phyloP scores from a whole-genome alignment of 2,888 invertebrate species.

The Desoria tigrina region DNA sequence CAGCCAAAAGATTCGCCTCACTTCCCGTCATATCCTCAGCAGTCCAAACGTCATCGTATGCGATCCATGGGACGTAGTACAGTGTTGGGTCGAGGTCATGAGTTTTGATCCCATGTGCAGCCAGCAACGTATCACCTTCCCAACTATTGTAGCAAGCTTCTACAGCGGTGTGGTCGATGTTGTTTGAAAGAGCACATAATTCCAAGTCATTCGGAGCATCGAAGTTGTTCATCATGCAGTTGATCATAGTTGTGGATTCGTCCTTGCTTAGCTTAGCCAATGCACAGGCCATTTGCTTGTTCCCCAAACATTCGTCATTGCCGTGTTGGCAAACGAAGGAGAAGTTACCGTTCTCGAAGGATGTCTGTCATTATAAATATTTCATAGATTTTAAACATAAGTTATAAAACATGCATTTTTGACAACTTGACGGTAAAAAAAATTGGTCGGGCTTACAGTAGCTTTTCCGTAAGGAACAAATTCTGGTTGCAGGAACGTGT shows the following conservation, averaged over 20 bases:
- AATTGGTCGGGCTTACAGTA: constrained; percentile 24
- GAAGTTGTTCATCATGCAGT: constrained; percentile 53
- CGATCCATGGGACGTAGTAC: constrained; percentile 55
- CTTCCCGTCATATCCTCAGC: constrained; percentile 38
- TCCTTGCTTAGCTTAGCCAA: constrained; percentile 47
- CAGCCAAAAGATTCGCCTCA: constrained; percentile 39
- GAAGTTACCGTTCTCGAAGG: constrained; percentile 35
- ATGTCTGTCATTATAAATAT: constrained; percentile 23
- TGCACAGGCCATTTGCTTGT: constrained; percentile 54
- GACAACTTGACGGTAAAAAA: neutral
- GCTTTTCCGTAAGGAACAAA: constrained; percentile 44
- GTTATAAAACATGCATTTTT: neutral
- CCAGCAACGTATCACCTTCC: constrained; percentile 51
- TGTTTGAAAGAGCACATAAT: constrained; percentile 50
- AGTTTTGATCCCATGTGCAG: constrained; percentile 47
- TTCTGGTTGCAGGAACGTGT: constrained; percentile 30
- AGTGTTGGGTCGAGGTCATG: constrained; percentile 53
- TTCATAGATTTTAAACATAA: neutral
- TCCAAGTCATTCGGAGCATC: constrained; percentile 50
- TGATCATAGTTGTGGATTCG: constrained; percentile 51
- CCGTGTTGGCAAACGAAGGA: constrained; percentile 55
- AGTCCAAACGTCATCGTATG: constrained; percentile 50
- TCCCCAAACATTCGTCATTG: constrained; percentile 54
- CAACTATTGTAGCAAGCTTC: constrained; percentile 48
- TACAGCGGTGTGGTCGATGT: constrained; percentile 50